Evolutionary conservation across 2,888 invertebrate species (phyloP), one percentile per base, ranked within the genome.

Genomic region (Drymonia ruficornis): DNA sequence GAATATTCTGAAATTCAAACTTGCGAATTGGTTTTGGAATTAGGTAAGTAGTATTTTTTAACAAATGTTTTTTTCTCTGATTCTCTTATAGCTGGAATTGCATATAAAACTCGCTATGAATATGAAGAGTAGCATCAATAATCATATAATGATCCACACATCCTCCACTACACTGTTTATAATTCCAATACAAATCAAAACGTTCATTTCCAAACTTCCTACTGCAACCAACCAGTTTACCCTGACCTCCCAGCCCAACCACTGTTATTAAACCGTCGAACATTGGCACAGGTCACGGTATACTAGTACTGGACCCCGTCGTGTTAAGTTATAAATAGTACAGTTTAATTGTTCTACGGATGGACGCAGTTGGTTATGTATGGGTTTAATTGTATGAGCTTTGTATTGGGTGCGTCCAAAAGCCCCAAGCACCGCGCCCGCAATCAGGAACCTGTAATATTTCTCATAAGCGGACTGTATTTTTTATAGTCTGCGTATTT

Each of bases 321-420:
- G 40, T 38, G 11, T 40, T 7, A 9, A 28, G n/a, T 19, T 38
- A 53, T 38, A 42, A 55, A 48, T 44, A 53, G 31, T n/a, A 13
- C 11, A 15, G 40, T 16, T 40, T 40, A 36, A 49, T 50, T 40
- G 31, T 40, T 46, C 49, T 52, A 34, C 46, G 45, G 29, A 19
- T 16, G 40, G 40, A 40, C 40, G 40, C 40, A 16, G 40, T 16
- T 16, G 40, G 16, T 16, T n/a, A 4, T 3, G 40, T 15, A 40
- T 16, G 15, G 38, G 8, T 40, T 40, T 16, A 6, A 40, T 16
- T 40, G 16, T 40, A 16, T 40, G 11, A 16, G 13, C 13, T 9
- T 16, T 40, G 16, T 40, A 40, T 40, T n/a, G n/a, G n/a, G n/a
- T n/a, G n/a, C n/a, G n/a, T n/a, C n/a, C n/a, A n/a, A n/a, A n/a